phyloP scores from a whole-genome alignment of 2,797 vertebrate genomes.

The Chiroxiphia lanceolata region DNA sequence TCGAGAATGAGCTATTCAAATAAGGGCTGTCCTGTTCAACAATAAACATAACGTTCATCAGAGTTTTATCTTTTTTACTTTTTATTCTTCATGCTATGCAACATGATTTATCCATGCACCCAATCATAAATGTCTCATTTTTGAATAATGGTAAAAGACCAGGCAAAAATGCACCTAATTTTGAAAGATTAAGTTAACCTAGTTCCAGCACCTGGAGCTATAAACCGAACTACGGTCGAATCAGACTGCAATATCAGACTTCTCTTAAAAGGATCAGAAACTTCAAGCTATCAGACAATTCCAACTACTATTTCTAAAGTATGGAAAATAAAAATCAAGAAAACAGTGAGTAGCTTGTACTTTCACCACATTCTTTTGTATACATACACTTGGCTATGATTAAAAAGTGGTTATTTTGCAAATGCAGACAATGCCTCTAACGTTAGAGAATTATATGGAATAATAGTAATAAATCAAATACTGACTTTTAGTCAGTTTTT shows the following conservation, averaged over 20 bases:
- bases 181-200: not conserved
- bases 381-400: not conserved
- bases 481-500: not conserved
- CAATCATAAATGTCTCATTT: not conserved
- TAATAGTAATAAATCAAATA: not conserved
- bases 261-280: not conserved
- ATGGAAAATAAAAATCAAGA: not conserved
- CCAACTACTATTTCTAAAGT: not conserved
- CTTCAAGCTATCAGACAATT: not conserved
- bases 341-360: not conserved
- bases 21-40: not conserved
- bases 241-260: not conserved
- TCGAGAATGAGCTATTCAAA: not conserved
- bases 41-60: not conserved
- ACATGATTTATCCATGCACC: not conserved
- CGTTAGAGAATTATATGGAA: not conserved
- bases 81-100: not conserved
- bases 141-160: not conserved
- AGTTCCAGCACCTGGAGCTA: not conserved
- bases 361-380: not conserved
- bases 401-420: not conserved
- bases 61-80: not conserved
- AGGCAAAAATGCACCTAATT: not conserved
- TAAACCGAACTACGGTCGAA: not conserved
- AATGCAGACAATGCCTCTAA: not conserved